A percentile compares a stretch with the other conserved stretches of the same genome.
Conservation (phyloP, 2,797 vertebrate genomes). For the Poeciliopsis presidionis region DNA sequence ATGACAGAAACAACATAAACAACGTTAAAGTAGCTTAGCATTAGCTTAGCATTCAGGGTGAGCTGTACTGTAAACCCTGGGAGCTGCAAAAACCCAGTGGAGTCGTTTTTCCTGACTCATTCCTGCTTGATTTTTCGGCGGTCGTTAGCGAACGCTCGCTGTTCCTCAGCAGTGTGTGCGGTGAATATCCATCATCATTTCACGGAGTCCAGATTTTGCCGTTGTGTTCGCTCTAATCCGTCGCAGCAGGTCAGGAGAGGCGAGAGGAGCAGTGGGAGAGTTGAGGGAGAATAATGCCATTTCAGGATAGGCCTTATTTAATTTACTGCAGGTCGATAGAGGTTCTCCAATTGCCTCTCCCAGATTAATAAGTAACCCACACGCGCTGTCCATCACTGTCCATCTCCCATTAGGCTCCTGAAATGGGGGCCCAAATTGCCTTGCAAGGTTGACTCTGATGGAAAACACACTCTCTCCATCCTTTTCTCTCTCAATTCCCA, state of each 20-base stretch:
- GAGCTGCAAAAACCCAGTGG: not conserved
- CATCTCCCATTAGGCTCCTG: slow-evolving; percentile 84
- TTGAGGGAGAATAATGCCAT: slow-evolving; percentile 82
- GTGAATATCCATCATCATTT: slow-evolving; percentile 75
- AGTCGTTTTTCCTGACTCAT: slow-evolving; percentile 3
- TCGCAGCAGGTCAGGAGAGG: slow-evolving; percentile 59
- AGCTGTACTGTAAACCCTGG: not conserved
- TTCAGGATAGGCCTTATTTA: slow-evolving; percentile 85
- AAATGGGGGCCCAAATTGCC: slow-evolving; percentile 83
- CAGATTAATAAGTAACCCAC: slow-evolving; percentile 87
- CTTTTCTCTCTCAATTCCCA: slow-evolving; percentile 58
- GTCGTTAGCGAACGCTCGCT: slow-evolving; percentile 23
- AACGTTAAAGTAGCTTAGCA: not conserved
- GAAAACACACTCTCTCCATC: slow-evolving; percentile 73
- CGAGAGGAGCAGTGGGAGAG: slow-evolving; percentile 67
- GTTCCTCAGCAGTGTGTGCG: slow-evolving; percentile 46
- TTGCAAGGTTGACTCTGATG: slow-evolving; percentile 77
- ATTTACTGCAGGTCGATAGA: slow-evolving; percentile 86
- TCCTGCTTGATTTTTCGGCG: slow-evolving; percentile 44
- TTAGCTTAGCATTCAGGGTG: not conserved
- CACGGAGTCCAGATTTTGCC: slow-evolving; percentile 65
- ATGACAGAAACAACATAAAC: not conserved
- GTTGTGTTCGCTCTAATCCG: slow-evolving; percentile 79
- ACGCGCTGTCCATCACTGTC: slow-evolving; percentile 86
- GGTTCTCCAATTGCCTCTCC: slow-evolving; percentile 85